Base-by-base conservation (phyloP, 2,797 vertebrate species). In the Huso huso region DNA sequence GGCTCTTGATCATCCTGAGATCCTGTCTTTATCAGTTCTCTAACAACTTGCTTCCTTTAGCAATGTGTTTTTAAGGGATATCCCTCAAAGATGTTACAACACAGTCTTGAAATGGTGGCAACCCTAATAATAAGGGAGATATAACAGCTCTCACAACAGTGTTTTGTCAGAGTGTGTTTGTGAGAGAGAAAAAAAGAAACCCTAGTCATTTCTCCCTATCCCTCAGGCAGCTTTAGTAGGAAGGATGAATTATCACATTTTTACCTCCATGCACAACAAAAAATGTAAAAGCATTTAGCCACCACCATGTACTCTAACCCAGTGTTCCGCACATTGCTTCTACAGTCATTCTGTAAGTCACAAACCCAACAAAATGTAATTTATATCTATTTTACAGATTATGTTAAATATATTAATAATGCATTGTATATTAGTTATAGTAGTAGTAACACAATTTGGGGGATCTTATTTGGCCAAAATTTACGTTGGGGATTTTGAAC, bases 131-230 rank as follows among this genome's bases (percentile, higher is more conserved):
- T 58, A n/a, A 13, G 12, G 15, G 55, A 58, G 12, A n/a, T n/a
- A 13, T 58, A 58, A 58, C 55, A 58, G 12, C 55, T 37, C 12
- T 58, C 55, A n/a, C 10, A 58, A 13, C 55, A 13, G 15, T n/a
- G 55, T 58, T 11, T 58, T 58, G 12, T 13, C 55, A 58, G 55
- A 13, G 6, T 13, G 55, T 58, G 55, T 11, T 11, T 7, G 55
- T n/a, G 55, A 11, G 9, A 53, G 9, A 9, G 9, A 9, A 37
- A 37, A 18, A 53, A 53, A 58, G 55, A 58, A 4, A 11, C 37
- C 37, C 84, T 84, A 8, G 10, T 74, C 78, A 71, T 71, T 81
- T 84, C 80, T 58, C 12, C 15, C 55, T 10, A 15, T 58, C 55
- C 55, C 55, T 7, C 6, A 13, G 55, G 55, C 55, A n/a, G 10